Percentiles rank a stretch among this genome's conserved stretches.
These are phyloP conservation scores for Eristalis arbustorum DNA, from an alignment of 2,888 invertebrate species.

Conservation along the genomic window DNA sequence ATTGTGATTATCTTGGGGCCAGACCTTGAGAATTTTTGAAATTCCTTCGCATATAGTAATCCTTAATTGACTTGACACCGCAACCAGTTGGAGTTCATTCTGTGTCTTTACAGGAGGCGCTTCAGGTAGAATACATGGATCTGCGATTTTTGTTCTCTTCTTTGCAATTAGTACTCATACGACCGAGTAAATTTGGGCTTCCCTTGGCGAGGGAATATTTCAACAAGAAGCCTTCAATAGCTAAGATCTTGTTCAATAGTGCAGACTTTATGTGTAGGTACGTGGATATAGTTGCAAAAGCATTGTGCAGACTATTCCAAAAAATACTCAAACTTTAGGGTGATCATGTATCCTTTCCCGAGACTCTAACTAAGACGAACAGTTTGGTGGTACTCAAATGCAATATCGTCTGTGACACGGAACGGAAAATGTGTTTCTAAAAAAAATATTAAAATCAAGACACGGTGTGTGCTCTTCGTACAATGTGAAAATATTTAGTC, in stretches of 20 bases:
- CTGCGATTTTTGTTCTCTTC: background rate
- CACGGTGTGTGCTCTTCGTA: background rate
- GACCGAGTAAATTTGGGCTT: background rate
- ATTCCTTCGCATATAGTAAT: conserved; percentile 44
- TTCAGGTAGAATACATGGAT: background rate
- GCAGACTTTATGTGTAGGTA: too few species aligned
- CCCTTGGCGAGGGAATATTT: too few species aligned
- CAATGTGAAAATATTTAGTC: background rate
- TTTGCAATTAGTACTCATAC: conserved; percentile 36
- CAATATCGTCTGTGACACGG: background rate
- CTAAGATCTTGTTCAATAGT: too few species aligned
- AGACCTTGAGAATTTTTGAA: conserved; percentile 49
- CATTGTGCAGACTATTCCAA: too few species aligned
- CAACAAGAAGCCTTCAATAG: too few species aligned
- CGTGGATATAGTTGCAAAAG: too few species aligned
- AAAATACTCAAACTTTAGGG: too few species aligned
- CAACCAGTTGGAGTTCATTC: conserved; percentile 22
- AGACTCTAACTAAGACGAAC: too few species aligned
- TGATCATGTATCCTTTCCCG: too few species aligned
- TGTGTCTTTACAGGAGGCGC: background rate
- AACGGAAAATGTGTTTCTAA: background rate
- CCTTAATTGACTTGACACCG: conserved; percentile 36
- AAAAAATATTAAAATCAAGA: background rate
- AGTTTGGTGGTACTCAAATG: too few species aligned
- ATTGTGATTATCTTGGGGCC: background rate